These are phyloP conservation scores for Caloenas nicobarica DNA, from an alignment of 2,113 vertebrate genomes.

Conservation along the genomic window DNA sequence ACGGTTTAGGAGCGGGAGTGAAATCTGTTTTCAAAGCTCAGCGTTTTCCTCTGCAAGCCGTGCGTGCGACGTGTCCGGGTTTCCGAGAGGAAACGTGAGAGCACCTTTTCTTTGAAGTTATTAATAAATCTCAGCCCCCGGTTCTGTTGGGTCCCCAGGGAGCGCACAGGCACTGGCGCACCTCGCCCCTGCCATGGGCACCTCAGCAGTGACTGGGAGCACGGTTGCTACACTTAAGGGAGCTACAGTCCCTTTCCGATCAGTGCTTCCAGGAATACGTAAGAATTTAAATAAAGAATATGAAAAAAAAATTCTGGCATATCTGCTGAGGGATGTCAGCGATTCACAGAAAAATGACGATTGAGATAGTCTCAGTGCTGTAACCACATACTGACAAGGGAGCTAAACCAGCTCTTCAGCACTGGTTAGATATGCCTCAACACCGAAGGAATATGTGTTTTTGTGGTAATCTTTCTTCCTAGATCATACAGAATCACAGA, in stretches of 20 bases:
- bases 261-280: accelerated
- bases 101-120: no score
- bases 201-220: no score
- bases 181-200: neutral
- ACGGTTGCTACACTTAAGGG: accelerated
- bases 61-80: neutral
- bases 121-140: no score
- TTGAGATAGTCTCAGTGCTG: accelerated
- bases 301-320: accelerated
- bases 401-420: neutral
- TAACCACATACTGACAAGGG: accelerated
- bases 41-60: neutral
- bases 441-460: accelerated
- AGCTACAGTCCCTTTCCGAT: neutral
- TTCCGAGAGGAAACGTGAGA: no score
- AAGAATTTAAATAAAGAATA: neutral
- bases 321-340: neutral
- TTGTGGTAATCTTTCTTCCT: neutral
- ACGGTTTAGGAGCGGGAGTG: neutral
- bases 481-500: neutral
- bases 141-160: no score
- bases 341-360: accelerated
- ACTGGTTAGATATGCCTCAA: accelerated
- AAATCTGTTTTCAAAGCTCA: neutral
- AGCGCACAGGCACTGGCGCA: no score